Conservation (phyloP, 2,113 vertebrate genomes). For the Passer montanus region DNA sequence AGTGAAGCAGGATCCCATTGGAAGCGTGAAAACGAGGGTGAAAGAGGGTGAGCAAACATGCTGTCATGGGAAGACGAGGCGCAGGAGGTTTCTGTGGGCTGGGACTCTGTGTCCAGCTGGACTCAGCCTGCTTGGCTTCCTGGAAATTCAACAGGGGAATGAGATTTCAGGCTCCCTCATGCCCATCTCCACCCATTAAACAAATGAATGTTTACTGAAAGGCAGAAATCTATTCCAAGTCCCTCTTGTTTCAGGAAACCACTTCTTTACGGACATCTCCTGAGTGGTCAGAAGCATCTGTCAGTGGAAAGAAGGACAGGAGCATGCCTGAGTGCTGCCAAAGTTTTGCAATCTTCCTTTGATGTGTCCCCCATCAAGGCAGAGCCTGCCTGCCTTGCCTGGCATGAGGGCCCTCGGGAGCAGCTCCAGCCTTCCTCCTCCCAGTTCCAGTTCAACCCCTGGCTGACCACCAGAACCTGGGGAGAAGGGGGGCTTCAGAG, state of each 20-base stretch:
- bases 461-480: background rate
- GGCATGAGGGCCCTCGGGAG: fast-evolving
- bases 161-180: background rate
- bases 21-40: background rate
- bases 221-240: background rate
- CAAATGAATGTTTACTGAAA: slow-evolving; percentile 43
- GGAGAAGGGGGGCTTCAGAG: background rate
- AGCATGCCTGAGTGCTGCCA: background rate
- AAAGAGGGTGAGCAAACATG: background rate
- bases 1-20: background rate
- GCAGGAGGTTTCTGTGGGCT: background rate
- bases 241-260: slow-evolving; percentile 20
- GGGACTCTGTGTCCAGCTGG: background rate
- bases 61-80: background rate
- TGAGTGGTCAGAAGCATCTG: background rate
- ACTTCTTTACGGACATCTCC: background rate
- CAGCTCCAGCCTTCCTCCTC: background rate
- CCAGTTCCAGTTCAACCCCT: fast-evolving
- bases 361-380: too few species aligned
- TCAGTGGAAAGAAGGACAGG: background rate
- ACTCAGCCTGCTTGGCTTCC: background rate
- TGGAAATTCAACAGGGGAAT: background rate
- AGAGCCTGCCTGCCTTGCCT: background rate
- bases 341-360: background rate
- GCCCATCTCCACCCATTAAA: slow-evolving; percentile 17